Conservation (phyloP, 92 coral and sea anemone genomes). For the Metridium senile region DNA sequence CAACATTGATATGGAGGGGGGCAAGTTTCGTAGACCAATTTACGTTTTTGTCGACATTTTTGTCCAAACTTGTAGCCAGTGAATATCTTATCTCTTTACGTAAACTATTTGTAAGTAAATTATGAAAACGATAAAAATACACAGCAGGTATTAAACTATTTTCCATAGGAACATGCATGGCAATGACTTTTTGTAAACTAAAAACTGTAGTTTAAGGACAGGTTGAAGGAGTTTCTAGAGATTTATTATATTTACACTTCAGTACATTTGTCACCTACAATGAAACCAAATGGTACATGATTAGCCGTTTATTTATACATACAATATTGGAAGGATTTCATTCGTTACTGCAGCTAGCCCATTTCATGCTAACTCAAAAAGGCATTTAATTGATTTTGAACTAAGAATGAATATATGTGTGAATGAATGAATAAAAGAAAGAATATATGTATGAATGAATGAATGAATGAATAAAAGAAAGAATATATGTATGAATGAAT, state of each 20-base stretch:
- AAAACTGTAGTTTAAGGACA: not conserved
- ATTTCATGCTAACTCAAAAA: too few relatives aligned
- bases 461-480: not conserved
- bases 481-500: not conserved
- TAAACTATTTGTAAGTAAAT: not conserved
- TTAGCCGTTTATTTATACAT: too few relatives aligned
- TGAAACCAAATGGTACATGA: not conserved
- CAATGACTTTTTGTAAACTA: not conserved
- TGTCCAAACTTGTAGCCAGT: too few relatives aligned
- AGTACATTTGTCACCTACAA: conserved; percentile 26
- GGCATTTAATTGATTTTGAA: too few relatives aligned
- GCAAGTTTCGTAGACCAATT: too few relatives aligned
- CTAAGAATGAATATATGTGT: not conserved
- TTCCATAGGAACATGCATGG: not conserved
- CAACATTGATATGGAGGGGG: too few relatives aligned
- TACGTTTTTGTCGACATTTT: too few relatives aligned
- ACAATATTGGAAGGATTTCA: too few relatives aligned
- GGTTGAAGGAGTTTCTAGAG: not conserved
- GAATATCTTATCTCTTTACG: too few relatives aligned
- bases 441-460: not conserved
- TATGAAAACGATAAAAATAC: not conserved
- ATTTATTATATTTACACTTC: conserved; percentile 10
- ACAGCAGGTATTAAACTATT: not conserved
- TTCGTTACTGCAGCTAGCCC: too few relatives aligned
- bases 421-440: not conserved